phyloP scores from a whole-genome alignment of 2,797 vertebrate species.

The Eremophila alpestris region DNA sequence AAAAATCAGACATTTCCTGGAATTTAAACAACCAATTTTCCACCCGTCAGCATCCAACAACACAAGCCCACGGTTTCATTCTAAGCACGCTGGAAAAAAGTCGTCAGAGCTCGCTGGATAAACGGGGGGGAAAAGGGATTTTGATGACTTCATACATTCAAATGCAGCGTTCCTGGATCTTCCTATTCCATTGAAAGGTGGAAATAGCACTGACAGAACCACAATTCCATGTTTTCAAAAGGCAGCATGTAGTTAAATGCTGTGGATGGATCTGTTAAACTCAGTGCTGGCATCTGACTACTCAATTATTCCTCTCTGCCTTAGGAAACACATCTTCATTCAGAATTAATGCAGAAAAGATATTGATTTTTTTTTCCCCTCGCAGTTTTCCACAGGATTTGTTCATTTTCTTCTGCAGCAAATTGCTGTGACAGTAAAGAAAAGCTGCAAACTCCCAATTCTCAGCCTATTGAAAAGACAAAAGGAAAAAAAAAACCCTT shows the following conservation, averaged over 20 bases:
- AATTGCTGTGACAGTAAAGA: not conserved
- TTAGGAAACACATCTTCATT: not conserved
- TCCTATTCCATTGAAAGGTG: not conserved
- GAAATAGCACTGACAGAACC: not conserved
- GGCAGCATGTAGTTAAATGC: not conserved
- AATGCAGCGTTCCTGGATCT: not conserved
- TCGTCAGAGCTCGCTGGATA: not conserved
- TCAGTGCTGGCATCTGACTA: not conserved
- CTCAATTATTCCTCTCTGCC: not conserved
- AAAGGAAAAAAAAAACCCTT: not conserved
- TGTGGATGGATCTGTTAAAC: not conserved
- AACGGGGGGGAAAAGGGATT: not conserved
- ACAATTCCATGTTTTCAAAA: not conserved
- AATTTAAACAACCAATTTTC: slow-evolving; percentile 56
- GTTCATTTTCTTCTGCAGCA: not conserved
- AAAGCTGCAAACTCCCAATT: not conserved
- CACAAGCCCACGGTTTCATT: not conserved
- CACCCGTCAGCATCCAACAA: slow-evolving; percentile 32
- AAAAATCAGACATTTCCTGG: slow-evolving; percentile 70
- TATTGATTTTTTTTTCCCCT: not conserved
- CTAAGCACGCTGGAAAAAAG: not conserved
- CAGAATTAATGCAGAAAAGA: not conserved
- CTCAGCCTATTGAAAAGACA: not conserved
- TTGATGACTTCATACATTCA: not conserved
- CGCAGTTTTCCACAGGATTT: accelerated